Evolutionary conservation across 2,888 invertebrate species (phyloP).

Genomic region (Lithophane leautieri): DNA sequence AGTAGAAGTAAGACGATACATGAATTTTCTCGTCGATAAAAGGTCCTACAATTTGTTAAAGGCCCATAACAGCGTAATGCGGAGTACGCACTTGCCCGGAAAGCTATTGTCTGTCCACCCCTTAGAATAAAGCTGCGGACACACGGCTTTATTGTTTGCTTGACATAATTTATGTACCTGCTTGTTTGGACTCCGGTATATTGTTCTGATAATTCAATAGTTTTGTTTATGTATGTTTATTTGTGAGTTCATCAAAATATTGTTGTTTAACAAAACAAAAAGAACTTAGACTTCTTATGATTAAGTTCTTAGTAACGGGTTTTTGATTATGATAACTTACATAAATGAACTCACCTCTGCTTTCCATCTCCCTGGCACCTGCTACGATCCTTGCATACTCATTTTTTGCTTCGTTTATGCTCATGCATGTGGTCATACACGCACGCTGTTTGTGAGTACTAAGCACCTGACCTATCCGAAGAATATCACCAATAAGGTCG

Average conservation of each 20-base stretch:
- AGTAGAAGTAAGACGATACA: constrained; percentile 59
- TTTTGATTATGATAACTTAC: neutral
- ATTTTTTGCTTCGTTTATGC: neutral
- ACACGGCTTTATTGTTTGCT: constrained; percentile 67
- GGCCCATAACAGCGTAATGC: constrained; percentile 67
- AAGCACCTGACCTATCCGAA: neutral
- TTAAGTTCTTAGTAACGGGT: neutral
- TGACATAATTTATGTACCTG: constrained; percentile 68
- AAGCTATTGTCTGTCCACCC: constrained; percentile 72
- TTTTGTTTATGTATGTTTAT: constrained; percentile 30
- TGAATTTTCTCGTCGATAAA: constrained; percentile 70
- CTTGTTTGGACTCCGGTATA: constrained; percentile 39
- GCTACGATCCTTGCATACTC: too few species aligned
- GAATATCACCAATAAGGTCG: neutral
- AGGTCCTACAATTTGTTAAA: constrained; percentile 71
- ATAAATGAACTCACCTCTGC: neutral
- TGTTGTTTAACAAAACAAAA: neutral
- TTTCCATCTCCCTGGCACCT: neutral
- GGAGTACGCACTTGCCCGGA: constrained; percentile 71
- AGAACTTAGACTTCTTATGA: neutral
- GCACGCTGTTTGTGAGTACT: neutral
- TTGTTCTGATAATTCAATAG: constrained; percentile 56
- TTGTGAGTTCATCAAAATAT: constrained; percentile 18
- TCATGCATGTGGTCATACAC: neutral
- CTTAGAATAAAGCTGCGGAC: constrained; percentile 68